These are phyloP conservation scores for Hemistola chrysoprasaria DNA, from an alignment of 2,888 invertebrate species.

Conservation along the genomic window DNA sequence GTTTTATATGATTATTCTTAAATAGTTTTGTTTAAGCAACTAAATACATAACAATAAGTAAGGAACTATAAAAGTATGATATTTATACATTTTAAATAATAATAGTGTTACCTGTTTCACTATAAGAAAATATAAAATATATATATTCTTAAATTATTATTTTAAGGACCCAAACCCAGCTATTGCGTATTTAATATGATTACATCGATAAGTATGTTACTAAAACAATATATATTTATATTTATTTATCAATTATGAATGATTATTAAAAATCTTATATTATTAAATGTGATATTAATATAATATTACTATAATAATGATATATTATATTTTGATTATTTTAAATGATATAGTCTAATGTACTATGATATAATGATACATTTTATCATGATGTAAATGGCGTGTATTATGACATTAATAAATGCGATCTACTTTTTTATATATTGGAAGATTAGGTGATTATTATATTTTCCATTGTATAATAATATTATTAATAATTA, in stretches of 20 bases:
- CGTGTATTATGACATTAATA: constrained; percentile 16
- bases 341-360: no score
- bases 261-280: no score
- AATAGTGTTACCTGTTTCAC: no score
- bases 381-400: constrained; percentile 6
- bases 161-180: constrained; percentile 71
- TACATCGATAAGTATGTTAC: constrained; percentile 19
- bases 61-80: no score
- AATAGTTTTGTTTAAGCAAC: no score
- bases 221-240: constrained; percentile 16
- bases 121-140: constrained; percentile 8
- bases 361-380: no score
- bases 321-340: not conserved
- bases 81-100: no score
- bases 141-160: constrained; percentile 21
- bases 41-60: no score
- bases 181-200: constrained; percentile 42
- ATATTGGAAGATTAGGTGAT: constrained; percentile 70
- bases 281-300: not conserved
- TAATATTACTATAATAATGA: not conserved
- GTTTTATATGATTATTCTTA: no score
- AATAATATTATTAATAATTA: no score
- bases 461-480: constrained; percentile 28
- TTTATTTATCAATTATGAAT: constrained; percentile 53
- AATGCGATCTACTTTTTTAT: not conserved